Base-by-base conservation (phyloP, 2,113 vertebrate species). In the Gymnorhina tibicen region DNA sequence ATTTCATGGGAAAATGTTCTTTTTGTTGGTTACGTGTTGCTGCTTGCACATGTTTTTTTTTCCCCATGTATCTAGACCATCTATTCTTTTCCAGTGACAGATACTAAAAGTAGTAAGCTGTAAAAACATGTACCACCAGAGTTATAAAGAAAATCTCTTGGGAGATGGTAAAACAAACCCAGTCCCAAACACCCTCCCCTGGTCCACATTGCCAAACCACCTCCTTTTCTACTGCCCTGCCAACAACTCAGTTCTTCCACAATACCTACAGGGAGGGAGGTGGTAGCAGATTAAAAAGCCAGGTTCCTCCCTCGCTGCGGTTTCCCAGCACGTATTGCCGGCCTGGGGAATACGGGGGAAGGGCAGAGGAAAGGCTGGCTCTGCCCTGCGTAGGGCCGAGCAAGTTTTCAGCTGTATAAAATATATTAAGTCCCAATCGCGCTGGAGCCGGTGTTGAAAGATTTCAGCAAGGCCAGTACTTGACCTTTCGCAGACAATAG, bases 41-140 rank as follows among this genome's bases (percentile, higher is more conserved):
- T 96, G 93, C 97, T 87, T 96, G 97, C 77, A 68, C 16, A 3
- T 11, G 50, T 27, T 9, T 66, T 92, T 92, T 78, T 80, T 47
- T 3, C 1, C 26, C 80, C 44, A 24, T 95, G 44, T 96, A 95
- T 94, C 95, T 96, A 89, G 70, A 93, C 82, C 93, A 97, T 97
- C 96, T 97, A 86, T 92, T 95, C 93, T 95, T 96, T 96, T 95
- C 86, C 96, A 97, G 92, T 91, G 96, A 96, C 95, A 95, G 95
- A 93, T 96, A 93, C 94, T 85, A 95, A 90, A 96, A 92, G 94
- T 73, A 96, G 95, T 91, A 96, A 95, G 96, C 88, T 94, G 96
- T 93, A 96, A 96, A 96, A 97, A 96, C 94, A 95, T 27, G 96
- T 92, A 96, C 92, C 96, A 93, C 96, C 86, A 22, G 68, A 76